Percentiles rank a stretch among this genome's conserved stretches.
Conservation (phyloP, 2,888 invertebrate species). For the Drosophila tanythrix region DNA sequence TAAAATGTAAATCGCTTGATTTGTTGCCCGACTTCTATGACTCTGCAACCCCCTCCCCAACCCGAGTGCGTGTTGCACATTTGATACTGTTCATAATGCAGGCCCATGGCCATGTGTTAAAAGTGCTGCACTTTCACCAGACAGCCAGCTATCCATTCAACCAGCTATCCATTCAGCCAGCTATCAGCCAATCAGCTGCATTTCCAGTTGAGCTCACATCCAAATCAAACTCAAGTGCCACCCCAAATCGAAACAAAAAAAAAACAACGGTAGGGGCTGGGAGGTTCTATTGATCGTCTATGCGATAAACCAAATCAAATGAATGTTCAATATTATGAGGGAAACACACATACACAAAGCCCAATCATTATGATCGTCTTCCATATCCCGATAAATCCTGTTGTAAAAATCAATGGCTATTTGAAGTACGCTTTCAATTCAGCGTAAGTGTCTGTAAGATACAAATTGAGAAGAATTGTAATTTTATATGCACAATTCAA, state of each 20-base stretch:
- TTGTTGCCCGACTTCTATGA: slow-evolving; percentile 38
- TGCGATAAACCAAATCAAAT: slow-evolving; percentile 20
- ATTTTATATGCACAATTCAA: neutral
- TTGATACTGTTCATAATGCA: slow-evolving; percentile 68
- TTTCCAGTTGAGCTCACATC: slow-evolving; percentile 54
- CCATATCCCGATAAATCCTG: neutral
- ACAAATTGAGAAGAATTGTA: neutral
- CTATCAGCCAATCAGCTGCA: slow-evolving; percentile 12
- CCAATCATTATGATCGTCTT: neutral
- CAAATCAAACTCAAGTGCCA: slow-evolving; percentile 49
- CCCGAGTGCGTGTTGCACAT: slow-evolving; percentile 43
- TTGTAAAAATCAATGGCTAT: neutral
- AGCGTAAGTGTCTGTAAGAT: neutral
- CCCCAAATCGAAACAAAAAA: slow-evolving; percentile 5
- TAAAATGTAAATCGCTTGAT: slow-evolving; percentile 74
- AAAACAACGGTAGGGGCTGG: neutral
- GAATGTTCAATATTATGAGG: slow-evolving; percentile 1
- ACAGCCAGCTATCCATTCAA: slow-evolving; percentile 8
- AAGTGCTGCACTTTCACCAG: slow-evolving; percentile 72
- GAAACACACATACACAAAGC: neutral
- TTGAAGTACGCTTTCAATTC: neutral
- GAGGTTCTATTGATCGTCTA: slow-evolving; percentile 7
- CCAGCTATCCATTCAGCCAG: slow-evolving; percentile 1
- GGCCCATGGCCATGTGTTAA: slow-evolving; percentile 67
- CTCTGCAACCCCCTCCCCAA: neutral